A percentile compares a stretch with the other conserved stretches of the same genome.
phyloP scores from a whole-genome alignment of 1,140 invertebrate genomes.

The Papilio xuthus region DNA sequence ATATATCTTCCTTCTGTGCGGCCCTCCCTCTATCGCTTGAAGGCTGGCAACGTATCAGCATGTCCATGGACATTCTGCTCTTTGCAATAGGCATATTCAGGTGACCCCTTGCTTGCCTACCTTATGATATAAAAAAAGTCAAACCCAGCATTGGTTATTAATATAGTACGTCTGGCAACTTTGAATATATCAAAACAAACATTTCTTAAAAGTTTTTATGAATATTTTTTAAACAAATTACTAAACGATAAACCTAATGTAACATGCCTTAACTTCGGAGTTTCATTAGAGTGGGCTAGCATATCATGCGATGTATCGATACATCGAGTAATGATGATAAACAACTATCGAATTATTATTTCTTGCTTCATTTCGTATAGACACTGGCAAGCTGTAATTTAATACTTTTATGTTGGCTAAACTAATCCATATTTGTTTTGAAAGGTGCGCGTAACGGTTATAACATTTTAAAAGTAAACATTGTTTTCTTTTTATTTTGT shows the following conservation, averaged over 20 bases:
- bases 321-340: constrained; percentile 35
- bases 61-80: too few relatives aligned
- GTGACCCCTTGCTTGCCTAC: too few relatives aligned
- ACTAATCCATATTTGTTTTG: not conserved
- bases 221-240: not conserved
- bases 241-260: not conserved
- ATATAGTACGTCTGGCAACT: too few relatives aligned
- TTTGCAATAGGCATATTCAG: too few relatives aligned
- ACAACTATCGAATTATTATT: constrained; percentile 29
- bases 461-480: not conserved
- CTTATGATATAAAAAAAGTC: too few relatives aligned
- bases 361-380: not conserved
- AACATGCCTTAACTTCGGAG: not conserved
- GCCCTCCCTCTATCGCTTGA: too few relatives aligned
- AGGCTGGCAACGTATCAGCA: too few relatives aligned
- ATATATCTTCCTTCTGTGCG: too few relatives aligned
- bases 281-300: constrained; percentile 28
- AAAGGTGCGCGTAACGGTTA: not conserved
- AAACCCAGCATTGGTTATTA: too few relatives aligned
- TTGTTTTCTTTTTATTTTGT: too few relatives aligned
- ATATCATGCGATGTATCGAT: constrained; percentile 36
- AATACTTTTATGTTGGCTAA: constrained; percentile 13
- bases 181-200: too few relatives aligned
- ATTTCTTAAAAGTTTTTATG: too few relatives aligned
- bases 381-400: not conserved